Evolutionary conservation across 1,140 invertebrate genomes (phyloP).

Genomic region (Oedothorax gibbosus): DNA sequence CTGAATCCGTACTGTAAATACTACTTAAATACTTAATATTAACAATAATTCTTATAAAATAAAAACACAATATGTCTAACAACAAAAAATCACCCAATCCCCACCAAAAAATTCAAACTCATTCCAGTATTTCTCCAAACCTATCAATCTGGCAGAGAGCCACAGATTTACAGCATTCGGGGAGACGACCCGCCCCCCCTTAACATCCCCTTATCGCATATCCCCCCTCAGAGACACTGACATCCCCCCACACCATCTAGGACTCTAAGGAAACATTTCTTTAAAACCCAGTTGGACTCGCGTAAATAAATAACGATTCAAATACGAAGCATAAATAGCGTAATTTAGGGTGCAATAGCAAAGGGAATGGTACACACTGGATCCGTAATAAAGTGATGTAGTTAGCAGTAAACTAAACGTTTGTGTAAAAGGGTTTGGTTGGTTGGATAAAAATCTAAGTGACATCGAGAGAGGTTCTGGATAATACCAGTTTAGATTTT

Average conservation of each 20-base stretch:
- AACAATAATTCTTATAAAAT: too few species aligned
- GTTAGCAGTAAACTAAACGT: background rate
- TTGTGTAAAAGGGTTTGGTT: too few species aligned
- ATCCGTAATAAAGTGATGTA: conserved; percentile 9
- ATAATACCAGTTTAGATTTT: too few species aligned
- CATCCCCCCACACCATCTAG: background rate
- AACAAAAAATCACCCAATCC: background rate
- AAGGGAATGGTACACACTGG: background rate
- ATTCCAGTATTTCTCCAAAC: conserved; percentile 23
- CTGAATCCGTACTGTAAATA: too few species aligned
- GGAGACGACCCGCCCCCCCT: conserved; percentile 2
- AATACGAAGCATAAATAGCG: conserved; percentile 32
- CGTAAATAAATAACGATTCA: background rate
- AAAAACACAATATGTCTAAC: too few species aligned
- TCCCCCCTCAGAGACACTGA: conserved; percentile 17
- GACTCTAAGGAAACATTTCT: conserved; percentile 19
- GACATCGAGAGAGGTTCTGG: too few species aligned
- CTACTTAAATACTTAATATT: too few species aligned
- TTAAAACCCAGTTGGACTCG: conserved; percentile 30
- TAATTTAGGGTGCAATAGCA: conserved; percentile 17
- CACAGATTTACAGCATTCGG: conserved; percentile 23
- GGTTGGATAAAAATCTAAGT: background rate
- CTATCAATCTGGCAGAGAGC: conserved; percentile 14
- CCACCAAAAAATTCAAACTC: background rate
- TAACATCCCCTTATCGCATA: conserved; percentile 28